Percentiles rank a stretch among this genome's conserved stretches.
phyloP scores from a whole-genome alignment of 2,797 vertebrate species.

The Alauda arvensis region DNA sequence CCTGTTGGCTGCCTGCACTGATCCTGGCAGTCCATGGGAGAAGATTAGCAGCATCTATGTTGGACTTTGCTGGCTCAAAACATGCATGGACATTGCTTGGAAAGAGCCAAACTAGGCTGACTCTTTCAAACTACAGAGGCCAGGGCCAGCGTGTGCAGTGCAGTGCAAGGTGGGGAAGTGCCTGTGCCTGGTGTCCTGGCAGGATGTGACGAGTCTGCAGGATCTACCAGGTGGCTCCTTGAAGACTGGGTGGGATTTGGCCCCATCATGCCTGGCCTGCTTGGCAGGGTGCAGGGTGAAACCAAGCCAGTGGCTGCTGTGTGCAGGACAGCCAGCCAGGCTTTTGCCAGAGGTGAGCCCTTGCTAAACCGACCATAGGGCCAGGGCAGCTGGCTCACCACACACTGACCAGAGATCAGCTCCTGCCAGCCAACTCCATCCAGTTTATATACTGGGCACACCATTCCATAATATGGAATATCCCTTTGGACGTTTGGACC shows the following conservation, averaged over 20 bases:
- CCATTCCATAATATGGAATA: background rate
- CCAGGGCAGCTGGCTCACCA: background rate
- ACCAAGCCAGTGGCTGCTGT: rapidly evolving
- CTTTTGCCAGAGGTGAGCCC: rapidly evolving
- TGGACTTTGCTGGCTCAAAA: background rate
- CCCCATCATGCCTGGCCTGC: rapidly evolving
- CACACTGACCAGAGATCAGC: background rate
- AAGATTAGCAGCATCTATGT: background rate
- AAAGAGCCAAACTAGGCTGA: background rate
- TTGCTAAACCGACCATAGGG: rapidly evolving
- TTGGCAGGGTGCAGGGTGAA: background rate
- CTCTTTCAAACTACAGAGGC: rapidly evolving
- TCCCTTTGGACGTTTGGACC: background rate
- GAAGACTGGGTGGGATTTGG: background rate
- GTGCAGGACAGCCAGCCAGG: background rate
- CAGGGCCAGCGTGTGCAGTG: rapidly evolving
- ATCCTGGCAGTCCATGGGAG: background rate
- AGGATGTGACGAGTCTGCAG: background rate
- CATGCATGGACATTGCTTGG: background rate
- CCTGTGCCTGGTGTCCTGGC: background rate
- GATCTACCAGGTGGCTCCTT: background rate
- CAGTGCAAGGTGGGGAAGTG: rapidly evolving
- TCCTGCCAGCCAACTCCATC: background rate
- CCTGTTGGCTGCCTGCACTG: background rate
- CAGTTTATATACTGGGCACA: background rate